These are phyloP conservation scores for Gobius niger DNA, from an alignment of 2,113 vertebrate species.

Conservation along the genomic window DNA sequence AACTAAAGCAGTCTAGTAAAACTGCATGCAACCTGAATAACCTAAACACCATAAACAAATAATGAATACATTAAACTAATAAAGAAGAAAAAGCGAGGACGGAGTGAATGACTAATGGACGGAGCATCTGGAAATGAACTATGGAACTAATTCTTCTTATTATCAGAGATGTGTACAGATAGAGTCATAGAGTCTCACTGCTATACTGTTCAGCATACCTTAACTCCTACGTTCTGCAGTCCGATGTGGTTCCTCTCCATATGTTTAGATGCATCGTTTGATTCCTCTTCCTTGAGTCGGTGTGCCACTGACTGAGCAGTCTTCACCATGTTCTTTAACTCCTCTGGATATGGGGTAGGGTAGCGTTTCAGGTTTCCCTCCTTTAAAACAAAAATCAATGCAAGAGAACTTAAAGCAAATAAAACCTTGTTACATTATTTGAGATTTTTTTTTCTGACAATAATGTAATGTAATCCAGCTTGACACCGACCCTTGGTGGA, in stretches of 20 bases:
- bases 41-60: too few relatives aligned
- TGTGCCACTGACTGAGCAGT: constrained; percentile 97
- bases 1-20: background rate
- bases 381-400: constrained; percentile 60
- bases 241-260: constrained; percentile 81
- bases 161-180: too few relatives aligned
- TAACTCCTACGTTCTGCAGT: constrained; percentile 87
- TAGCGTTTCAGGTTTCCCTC: constrained; percentile 98
- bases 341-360: constrained; percentile 96
- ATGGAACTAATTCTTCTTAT: too few relatives aligned
- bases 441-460: too few relatives aligned
- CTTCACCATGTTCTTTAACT: constrained; percentile 99
- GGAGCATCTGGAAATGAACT: too few relatives aligned
- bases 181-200: background rate
- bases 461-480: too few relatives aligned
- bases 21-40: background rate
- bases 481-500: constrained; percentile 83
- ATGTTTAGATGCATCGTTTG: constrained; percentile 80
- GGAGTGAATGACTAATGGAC: too few relatives aligned
- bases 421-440: too few relatives aligned
- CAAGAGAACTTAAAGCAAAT: too few relatives aligned
- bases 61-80: too few relatives aligned
- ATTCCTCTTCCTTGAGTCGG: constrained; percentile 92
- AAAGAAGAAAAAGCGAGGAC: too few relatives aligned
- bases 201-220: constrained; percentile 73